phyloP scores from a whole-genome alignment of 1,140 invertebrate genomes.

The Pteromalus puparum region DNA sequence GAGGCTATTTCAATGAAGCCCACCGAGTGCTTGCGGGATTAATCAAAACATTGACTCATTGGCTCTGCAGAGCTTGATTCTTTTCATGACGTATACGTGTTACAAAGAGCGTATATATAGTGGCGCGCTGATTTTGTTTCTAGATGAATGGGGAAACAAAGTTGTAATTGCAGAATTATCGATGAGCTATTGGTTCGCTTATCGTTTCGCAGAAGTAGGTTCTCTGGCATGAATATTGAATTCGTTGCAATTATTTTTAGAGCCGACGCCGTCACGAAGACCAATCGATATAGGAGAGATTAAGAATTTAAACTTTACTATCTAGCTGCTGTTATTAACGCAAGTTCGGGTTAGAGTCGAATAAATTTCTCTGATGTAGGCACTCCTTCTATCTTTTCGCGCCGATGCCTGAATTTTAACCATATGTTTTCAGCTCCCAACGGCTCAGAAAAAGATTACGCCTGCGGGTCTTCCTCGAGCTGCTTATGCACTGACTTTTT shows the following conservation, averaged over 20 bases:
- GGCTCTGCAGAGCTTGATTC: neutral
- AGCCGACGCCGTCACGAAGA: no score
- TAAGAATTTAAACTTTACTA: no score
- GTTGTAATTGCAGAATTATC: no score
- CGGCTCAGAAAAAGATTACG: slow-evolving; percentile 59
- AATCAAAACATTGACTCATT: slow-evolving; percentile 18
- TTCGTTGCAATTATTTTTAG: no score
- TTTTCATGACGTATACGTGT: no score
- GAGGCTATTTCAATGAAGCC: slow-evolving; percentile 12
- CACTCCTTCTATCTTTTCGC: neutral
- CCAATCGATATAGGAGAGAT: no score
- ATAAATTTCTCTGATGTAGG: neutral
- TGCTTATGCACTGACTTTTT: slow-evolving; percentile 54
- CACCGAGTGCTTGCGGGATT: neutral
- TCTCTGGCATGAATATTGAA: no score
- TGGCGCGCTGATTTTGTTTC: neutral
- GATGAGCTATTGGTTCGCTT: no score
- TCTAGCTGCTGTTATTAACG: no score
- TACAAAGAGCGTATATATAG: neutral
- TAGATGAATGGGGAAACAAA: neutral
- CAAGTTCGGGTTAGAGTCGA: no score
- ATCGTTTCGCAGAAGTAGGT: no score
- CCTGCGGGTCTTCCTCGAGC: slow-evolving; percentile 60
- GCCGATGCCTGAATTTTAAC: neutral
- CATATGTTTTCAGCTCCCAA: neutral